A percentile compares a stretch with the other conserved stretches of the same genome.
Conservation (phyloP, 2,888 invertebrate genomes). For the Leucania comma region DNA sequence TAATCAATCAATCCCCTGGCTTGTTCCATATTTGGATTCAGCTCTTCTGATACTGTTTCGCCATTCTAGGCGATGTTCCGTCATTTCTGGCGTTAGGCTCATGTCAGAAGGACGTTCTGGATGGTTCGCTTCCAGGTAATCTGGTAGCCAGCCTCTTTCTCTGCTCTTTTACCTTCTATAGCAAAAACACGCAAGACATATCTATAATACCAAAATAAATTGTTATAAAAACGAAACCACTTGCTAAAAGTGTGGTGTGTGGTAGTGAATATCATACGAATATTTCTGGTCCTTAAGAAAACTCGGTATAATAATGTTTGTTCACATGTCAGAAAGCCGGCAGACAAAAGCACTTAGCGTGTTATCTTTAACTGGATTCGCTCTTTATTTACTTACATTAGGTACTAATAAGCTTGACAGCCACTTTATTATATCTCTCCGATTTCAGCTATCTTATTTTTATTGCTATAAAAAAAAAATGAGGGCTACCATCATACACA, state of each 20-base stretch:
- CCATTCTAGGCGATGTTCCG: no score
- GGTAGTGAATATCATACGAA: slow-evolving; percentile 45
- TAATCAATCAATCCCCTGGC: no score
- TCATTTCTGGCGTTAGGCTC: no score
- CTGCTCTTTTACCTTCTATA: no score
- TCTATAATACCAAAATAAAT: slow-evolving; percentile 10
- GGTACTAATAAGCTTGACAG: slow-evolving; percentile 26
- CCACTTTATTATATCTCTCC: slow-evolving; percentile 3
- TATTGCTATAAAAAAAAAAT: neutral
- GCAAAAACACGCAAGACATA: neutral
- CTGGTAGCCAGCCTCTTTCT: no score
- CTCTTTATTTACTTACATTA: slow-evolving; percentile 44
- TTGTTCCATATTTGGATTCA: no score
- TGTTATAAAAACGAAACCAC: slow-evolving; percentile 31
- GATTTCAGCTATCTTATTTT: neutral
- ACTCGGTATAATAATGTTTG: slow-evolving; percentile 68
- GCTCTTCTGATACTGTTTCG: no score
- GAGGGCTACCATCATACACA: no score
- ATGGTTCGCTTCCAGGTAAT: no score
- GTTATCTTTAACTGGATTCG: slow-evolving; percentile 51
- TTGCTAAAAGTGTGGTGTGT: slow-evolving; percentile 30
- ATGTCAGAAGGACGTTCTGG: no score
- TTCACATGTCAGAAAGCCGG: slow-evolving; percentile 65
- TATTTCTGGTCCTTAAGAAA: slow-evolving; percentile 63
- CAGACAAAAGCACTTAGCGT: slow-evolving; percentile 69